Conservation (phyloP, 2,888 invertebrate species). For the Arctia plantaginis region DNA sequence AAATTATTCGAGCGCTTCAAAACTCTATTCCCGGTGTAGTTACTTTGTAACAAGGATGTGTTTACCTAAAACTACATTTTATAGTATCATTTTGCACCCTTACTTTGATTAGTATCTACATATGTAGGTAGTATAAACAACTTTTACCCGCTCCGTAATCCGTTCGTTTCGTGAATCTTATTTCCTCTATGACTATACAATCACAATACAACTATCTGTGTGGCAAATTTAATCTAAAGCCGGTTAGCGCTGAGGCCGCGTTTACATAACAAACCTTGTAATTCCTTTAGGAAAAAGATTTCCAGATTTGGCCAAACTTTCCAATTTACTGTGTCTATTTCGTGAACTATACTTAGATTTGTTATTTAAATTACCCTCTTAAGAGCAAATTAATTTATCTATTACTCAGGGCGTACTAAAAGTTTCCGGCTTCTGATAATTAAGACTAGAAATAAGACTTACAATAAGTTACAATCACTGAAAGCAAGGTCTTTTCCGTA, state of each 20-base stretch:
- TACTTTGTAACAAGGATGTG: not conserved
- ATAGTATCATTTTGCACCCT: not conserved
- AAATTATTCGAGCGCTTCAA: not conserved
- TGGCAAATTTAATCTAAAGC: not conserved
- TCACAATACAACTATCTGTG: not conserved
- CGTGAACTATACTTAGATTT: not conserved
- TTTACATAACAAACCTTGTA: not conserved
- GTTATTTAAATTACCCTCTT: not conserved
- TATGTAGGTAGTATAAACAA: not conserved
- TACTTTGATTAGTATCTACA: not conserved
- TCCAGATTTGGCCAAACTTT: not conserved
- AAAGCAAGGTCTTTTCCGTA: not conserved
- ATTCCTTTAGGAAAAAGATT: not conserved
- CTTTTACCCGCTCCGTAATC: not conserved
- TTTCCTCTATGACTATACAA: not conserved
- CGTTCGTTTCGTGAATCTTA: not conserved
- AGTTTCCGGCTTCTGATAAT: no score
- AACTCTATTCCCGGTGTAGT: not conserved
- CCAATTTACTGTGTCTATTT: not conserved
- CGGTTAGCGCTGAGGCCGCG: not conserved
- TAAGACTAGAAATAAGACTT: no score
- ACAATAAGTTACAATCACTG: not conserved
- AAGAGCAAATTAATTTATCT: no score
- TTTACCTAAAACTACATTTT: not conserved
- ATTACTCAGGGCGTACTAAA: no score